Conservation (phyloP, 2,797 vertebrate genomes). For the Rhynchonycteris naso region DNA sequence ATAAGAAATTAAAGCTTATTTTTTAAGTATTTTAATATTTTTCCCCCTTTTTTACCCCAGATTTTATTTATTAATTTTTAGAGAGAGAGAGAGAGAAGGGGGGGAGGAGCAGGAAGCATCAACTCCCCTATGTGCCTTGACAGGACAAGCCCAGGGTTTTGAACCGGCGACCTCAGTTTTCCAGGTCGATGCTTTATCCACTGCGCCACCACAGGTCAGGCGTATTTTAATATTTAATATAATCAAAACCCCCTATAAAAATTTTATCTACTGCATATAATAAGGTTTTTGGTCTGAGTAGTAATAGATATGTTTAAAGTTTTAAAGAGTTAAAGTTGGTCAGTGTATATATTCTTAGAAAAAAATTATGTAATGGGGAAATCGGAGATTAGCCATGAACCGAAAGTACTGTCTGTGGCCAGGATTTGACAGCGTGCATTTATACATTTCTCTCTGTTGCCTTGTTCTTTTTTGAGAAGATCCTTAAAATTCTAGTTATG, state of each 20-base stretch:
- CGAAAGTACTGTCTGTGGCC: not conserved
- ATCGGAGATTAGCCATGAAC: constrained; percentile 29
- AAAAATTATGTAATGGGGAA: not conserved
- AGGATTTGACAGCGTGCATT: not conserved
- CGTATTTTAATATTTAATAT: constrained; percentile 51
- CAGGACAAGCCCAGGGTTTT: too few relatives aligned
- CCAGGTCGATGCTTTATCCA: too few relatives aligned
- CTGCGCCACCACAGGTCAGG: too few relatives aligned
- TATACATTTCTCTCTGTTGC: not conserved
- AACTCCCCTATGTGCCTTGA: too few relatives aligned
- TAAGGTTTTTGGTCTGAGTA: constrained; percentile 17
- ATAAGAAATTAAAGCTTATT: constrained; percentile 43
- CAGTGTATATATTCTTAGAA: not conserved
- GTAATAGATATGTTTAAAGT: not conserved
- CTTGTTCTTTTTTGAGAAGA: constrained; percentile 57
- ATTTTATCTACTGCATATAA: not conserved
- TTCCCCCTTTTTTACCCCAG: too few relatives aligned
- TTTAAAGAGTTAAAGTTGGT: constrained; percentile 39
- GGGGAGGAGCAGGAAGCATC: too few relatives aligned
- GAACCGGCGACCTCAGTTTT: too few relatives aligned
- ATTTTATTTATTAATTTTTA: too few relatives aligned
- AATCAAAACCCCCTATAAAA: not conserved
- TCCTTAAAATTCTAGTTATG: constrained; percentile 24
- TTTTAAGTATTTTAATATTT: constrained; percentile 62
- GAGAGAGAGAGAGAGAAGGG: too few relatives aligned